These are phyloP conservation scores for Tympanuchus pallidicinctus DNA, from an alignment of 2,113 vertebrate genomes.

Conservation along the genomic window DNA sequence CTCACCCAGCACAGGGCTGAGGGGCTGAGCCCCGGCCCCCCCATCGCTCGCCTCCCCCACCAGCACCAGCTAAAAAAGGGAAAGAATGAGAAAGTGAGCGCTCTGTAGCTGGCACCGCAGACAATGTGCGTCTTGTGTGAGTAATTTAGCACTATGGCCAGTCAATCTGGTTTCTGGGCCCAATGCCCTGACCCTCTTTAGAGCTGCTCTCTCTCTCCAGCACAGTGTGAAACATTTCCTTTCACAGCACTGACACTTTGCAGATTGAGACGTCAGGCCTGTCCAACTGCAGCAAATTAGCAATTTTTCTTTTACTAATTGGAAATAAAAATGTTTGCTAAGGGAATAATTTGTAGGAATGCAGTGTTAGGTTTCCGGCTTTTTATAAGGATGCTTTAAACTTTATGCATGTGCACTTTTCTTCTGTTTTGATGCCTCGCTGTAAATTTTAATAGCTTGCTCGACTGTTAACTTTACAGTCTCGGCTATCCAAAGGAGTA, in stretches of 20 bases:
- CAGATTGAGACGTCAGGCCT: conserved; percentile 96
- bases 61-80: conserved; percentile 58
- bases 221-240: conserved; percentile 86
- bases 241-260: conserved; percentile 91
- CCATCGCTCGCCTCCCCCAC: conserved; percentile 40
- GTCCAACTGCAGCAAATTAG: conserved; percentile 91
- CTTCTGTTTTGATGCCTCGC: conserved; percentile 58
- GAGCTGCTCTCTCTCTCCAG: conserved; percentile 78
- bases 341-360: conserved; percentile 81
- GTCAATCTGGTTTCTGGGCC: conserved; percentile 93
- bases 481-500: conserved; percentile 49
- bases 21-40: background rate
- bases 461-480: conserved; percentile 66
- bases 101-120: conserved; percentile 84
- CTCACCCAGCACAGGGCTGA: background rate
- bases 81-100: conserved; percentile 81
- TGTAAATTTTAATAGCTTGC: conserved; percentile 55
- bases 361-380: conserved; percentile 70
- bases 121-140: conserved; percentile 97
- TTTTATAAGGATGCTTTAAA: conserved; percentile 61
- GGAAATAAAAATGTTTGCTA: conserved; percentile 93
- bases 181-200: conserved; percentile 87
- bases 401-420: conserved; percentile 29
- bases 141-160: conserved; percentile 87
- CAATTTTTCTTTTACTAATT: conserved; percentile 95